Evolutionary conservation across 2,797 vertebrate genomes (phyloP), one percentile per base, ranked within the genome.

Genomic region (Chaetophractus vellerosus): DNA sequence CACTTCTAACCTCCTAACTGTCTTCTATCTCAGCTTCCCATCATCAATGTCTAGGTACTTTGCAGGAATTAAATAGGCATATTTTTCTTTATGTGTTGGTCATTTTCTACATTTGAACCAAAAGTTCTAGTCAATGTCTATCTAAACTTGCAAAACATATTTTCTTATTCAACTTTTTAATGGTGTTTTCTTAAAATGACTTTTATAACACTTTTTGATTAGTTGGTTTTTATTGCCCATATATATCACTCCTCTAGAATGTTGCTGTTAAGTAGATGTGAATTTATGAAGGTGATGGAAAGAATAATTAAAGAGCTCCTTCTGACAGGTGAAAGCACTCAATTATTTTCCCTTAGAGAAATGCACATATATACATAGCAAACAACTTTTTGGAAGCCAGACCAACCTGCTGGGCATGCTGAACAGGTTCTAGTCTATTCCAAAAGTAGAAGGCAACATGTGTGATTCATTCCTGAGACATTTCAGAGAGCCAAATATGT

Each of bases 401-500:
- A 78, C 31, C 63, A 91, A 88, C 81, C 33, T 61, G 81, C 72
- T 83, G 45, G 87, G 84, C 96, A 69, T 79, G 89, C 75, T 82
- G 59, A 94, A 81, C 95, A 78, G 81, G 89, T 91, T 96, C 55
- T 74, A 71, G n/a, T 64, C 63, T 92, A 45, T 87, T 93, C 89
- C 50, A 26, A 78, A 94, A 96, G 81, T 88, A n/a, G 83, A 96
- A 83, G 31, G 64, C 76, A 91, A 87, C 50, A 80, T 78, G 66
- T 90, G 75, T 78, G 83, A 94, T 82, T 97, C 83, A 94, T 93
- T 93, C 64, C 75, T 36, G 71, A 95, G 91, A 59, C 26, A 64
- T 89, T 91, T 96, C 50, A 64, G 86, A 90, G 57, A 87, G 71
- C 57, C 69, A 84, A 52, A 87, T 81, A 15, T 83, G 52, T 95